phyloP scores from a whole-genome alignment of 2,113 vertebrate species.

The Setophaga kirtlandii region DNA sequence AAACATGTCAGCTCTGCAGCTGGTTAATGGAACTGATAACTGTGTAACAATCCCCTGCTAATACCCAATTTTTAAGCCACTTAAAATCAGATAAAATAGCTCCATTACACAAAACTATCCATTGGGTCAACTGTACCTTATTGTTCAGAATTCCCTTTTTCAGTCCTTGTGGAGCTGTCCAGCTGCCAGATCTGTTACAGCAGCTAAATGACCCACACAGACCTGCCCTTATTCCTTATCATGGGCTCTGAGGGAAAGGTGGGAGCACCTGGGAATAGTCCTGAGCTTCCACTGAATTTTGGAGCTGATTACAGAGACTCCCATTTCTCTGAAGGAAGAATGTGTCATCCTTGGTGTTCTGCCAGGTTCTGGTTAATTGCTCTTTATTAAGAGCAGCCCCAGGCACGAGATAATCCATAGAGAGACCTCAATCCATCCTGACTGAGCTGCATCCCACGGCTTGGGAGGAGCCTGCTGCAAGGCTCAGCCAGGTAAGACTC shows the following conservation, averaged over 20 bases:
- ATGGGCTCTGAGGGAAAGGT: rapidly evolving
- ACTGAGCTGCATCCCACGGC: rapidly evolving
- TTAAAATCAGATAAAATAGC: background rate
- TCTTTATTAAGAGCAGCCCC: background rate
- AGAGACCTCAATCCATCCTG: rapidly evolving
- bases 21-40: background rate
- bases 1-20: background rate
- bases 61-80: background rate
- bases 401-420: rapidly evolving
- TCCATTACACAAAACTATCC: background rate
- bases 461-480: background rate
- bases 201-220: background rate
- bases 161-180: background rate
- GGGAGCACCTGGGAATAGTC: background rate
- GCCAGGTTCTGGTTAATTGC: background rate
- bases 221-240: rapidly evolving
- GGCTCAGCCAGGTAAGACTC: background rate
- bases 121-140: background rate
- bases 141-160: background rate
- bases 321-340: background rate
- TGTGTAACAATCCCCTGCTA: background rate
- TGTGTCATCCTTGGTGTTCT: background rate
- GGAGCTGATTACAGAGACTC: background rate
- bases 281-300: background rate
- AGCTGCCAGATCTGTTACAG: background rate